Conservation (phyloP, 2,797 vertebrate genomes). For the Eulemur mongoz region DNA sequence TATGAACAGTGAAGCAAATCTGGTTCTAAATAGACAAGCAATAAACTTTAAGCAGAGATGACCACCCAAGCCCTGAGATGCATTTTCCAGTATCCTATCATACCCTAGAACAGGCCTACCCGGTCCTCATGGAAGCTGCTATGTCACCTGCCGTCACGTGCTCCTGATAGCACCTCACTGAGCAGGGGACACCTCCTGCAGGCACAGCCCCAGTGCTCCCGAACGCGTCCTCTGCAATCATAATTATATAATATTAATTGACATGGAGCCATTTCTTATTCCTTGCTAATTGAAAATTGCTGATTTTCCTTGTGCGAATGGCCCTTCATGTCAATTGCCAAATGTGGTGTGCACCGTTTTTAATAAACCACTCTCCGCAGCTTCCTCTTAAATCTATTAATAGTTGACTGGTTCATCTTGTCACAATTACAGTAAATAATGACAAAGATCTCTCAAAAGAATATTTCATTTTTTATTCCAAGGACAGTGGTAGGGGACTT, state of each 20-base stretch:
- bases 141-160: accelerated
- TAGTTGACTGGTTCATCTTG: not conserved
- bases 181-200: not conserved
- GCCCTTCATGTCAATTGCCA: slow-evolving; percentile 60
- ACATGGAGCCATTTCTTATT: slow-evolving; percentile 73
- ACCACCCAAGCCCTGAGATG: accelerated
- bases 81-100: accelerated
- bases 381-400: slow-evolving; percentile 24
- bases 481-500: not conserved
- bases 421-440: slow-evolving; percentile 41
- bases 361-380: slow-evolving; percentile 48
- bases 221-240: slow-evolving; percentile 43
- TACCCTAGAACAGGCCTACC: accelerated
- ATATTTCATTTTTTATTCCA: not conserved
- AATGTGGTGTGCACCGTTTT: not conserved
- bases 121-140: accelerated
- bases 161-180: not conserved
- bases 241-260: slow-evolving; percentile 64
- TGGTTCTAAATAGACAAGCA: not conserved
- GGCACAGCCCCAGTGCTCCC: not conserved
- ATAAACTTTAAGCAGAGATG: too few relatives aligned
- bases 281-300: slow-evolving; percentile 81
- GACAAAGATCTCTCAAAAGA: not conserved
- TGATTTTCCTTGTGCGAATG: slow-evolving; percentile 60
- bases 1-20: not conserved